A percentile compares a stretch with the other conserved stretches of the same genome.
Evolutionary conservation across 2,888 invertebrate species (phyloP).

Genomic region (Agrotis ipsilon): DNA sequence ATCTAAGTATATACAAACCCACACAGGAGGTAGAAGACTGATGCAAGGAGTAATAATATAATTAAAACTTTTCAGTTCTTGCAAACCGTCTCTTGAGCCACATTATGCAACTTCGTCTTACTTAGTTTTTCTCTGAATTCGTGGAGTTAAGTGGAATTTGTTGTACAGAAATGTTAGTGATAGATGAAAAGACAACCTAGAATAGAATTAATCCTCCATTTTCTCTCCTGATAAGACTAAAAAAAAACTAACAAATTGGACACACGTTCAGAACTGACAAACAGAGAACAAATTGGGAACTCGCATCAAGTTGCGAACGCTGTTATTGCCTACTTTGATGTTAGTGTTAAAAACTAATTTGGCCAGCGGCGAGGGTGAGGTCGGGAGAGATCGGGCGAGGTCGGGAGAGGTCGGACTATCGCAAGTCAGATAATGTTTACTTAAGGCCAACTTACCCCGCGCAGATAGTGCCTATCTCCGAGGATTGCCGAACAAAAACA

Average conservation of each 20-base stretch:
- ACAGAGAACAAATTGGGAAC: conserved; percentile 62
- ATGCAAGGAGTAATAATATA: conserved; percentile 30
- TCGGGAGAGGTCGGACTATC: conserved; percentile 64
- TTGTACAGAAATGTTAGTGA: background rate
- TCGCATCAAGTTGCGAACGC: conserved; percentile 63
- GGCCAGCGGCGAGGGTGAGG: conserved; percentile 69
- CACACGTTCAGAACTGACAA: conserved; percentile 36
- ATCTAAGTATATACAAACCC: conserved; percentile 6
- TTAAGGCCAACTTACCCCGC: conserved; percentile 71
- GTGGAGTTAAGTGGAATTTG: background rate
- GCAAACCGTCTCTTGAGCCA: conserved; percentile 23
- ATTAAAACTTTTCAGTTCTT: conserved; percentile 36
- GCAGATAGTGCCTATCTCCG: conserved; percentile 68
- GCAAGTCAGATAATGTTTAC: conserved; percentile 78
- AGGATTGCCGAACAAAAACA: conserved; percentile 82
- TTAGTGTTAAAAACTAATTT: conserved; percentile 82
- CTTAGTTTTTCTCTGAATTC: conserved; percentile 2
- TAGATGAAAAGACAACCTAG: background rate
- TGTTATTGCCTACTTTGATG: conserved; percentile 70
- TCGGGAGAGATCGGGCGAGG: conserved; percentile 45
- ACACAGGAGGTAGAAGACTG: conserved; percentile 10
- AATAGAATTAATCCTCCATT: conserved; percentile 1
- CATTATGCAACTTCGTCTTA: conserved; percentile 29
- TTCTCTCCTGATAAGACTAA: background rate
- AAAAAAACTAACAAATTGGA: conserved; percentile 35